A percentile compares a stretch with the other conserved stretches of the same genome.
Evolutionary conservation across 2,888 invertebrate genomes (phyloP).

Genomic region (Xylota segnis): DNA sequence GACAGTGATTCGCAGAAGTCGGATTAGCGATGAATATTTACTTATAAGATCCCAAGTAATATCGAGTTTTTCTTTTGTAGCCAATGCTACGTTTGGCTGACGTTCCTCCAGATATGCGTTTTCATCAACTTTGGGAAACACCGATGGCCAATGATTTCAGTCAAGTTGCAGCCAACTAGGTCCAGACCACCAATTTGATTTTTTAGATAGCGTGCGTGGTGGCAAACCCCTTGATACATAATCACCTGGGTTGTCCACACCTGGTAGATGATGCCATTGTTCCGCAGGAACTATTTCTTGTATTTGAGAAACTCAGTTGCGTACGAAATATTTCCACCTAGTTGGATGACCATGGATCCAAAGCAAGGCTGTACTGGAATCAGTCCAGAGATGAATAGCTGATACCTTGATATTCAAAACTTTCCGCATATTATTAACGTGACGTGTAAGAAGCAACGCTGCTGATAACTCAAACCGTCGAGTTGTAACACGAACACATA

Average conservation of each 20-base stretch:
- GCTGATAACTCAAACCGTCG: no score
- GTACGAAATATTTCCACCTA: no score
- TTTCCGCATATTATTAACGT: no score
- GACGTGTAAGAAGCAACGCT: no score
- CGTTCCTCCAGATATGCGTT: no score
- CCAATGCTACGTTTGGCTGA: background rate
- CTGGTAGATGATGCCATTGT: background rate
- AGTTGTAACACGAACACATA: no score
- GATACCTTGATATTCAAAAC: no score
- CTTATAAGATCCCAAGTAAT: no score
- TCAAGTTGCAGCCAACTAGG: background rate
- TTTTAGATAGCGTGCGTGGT: background rate
- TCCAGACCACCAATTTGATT: background rate
- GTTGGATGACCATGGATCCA: slow-evolving; percentile 37
- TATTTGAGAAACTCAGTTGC: slow-evolving; percentile 4
- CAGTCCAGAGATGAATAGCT: slow-evolving; percentile 27
- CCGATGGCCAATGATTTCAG: background rate
- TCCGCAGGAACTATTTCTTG: background rate
- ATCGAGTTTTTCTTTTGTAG: no score
- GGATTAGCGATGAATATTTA: no score
- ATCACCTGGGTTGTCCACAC: slow-evolving; percentile 4
- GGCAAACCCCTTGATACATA: background rate
- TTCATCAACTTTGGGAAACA: no score
- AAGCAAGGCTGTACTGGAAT: slow-evolving; percentile 19
- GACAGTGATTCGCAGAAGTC: no score